Evolutionary conservation across 2,797 vertebrate genomes (phyloP).

Genomic region (Acestrorhynchus altus): DNA sequence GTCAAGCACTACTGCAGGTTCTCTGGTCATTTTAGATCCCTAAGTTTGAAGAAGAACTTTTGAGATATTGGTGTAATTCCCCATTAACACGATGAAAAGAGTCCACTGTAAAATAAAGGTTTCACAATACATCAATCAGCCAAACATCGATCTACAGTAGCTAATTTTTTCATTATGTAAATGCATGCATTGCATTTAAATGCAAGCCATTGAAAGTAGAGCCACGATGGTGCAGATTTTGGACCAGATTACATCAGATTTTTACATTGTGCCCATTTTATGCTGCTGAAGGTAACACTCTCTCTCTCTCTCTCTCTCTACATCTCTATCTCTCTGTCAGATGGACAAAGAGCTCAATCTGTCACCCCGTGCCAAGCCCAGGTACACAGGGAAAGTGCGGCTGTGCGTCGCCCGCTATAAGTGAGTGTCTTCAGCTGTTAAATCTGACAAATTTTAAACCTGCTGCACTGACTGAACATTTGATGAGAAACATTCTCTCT

Average conservation of each 20-base stretch:
- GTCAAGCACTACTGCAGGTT: no score
- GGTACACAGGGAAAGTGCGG: slow-evolving; percentile 93
- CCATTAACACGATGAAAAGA: no score
- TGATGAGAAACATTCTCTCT: slow-evolving; percentile 9
- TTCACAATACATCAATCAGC: no score
- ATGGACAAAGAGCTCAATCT: slow-evolving; percentile 93
- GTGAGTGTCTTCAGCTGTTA: slow-evolving; percentile 70
- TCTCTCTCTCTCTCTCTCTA: background rate
- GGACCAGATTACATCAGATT: background rate
- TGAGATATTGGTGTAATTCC: no score
- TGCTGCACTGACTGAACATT: background rate
- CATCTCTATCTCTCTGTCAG: slow-evolving; percentile 67
- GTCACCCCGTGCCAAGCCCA: slow-evolving; percentile 86
- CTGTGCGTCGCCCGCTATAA: slow-evolving; percentile 97
- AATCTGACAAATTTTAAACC: background rate
- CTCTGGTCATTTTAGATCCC: no score
- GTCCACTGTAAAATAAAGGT: no score
- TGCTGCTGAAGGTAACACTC: background rate
- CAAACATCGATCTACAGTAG: no score
- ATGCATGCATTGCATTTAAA: no score
- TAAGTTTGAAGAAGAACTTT: no score
- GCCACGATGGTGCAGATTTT: no score
- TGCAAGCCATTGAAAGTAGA: no score
- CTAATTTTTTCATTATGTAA: no score
- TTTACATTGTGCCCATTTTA: background rate